phyloP scores from a whole-genome alignment of 2,797 vertebrate species.

The Prunella strophiata region DNA sequence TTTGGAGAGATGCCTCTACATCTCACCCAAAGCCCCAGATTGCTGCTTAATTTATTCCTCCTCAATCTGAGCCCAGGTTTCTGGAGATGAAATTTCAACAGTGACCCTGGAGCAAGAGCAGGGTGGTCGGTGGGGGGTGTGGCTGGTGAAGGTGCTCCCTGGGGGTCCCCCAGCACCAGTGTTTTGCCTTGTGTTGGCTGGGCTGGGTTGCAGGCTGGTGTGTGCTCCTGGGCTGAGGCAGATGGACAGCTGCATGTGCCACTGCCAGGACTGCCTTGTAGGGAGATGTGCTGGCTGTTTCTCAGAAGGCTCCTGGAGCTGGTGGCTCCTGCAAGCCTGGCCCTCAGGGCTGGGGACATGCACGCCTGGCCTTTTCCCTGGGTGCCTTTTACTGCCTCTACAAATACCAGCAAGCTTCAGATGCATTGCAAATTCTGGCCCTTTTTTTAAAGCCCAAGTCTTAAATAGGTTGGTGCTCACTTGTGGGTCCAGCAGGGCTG shows the following conservation, averaged over 20 bases:
- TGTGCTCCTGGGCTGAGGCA: not conserved
- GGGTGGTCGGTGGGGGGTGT: not conserved
- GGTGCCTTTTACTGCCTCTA: not conserved
- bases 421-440: not conserved
- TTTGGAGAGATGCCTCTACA: not conserved
- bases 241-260: not conserved
- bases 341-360: accelerated
- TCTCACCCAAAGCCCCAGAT: not conserved
- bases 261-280: constrained; percentile 6
- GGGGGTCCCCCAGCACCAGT: not conserved
- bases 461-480: not conserved
- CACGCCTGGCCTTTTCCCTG: not conserved
- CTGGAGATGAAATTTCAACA: not conserved
- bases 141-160: not conserved
- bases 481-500: not conserved
- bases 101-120: not conserved
- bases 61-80: not conserved
- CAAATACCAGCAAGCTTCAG: constrained; percentile 37
- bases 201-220: not conserved
- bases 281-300: not conserved
- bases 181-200: not conserved
- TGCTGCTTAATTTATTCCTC: not conserved
- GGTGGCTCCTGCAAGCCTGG: not conserved
- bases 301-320: not conserved
- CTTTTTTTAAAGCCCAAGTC: not conserved